Evolutionary conservation across 2,888 invertebrate genomes (phyloP).

Genomic region (Diaphora mendica): DNA sequence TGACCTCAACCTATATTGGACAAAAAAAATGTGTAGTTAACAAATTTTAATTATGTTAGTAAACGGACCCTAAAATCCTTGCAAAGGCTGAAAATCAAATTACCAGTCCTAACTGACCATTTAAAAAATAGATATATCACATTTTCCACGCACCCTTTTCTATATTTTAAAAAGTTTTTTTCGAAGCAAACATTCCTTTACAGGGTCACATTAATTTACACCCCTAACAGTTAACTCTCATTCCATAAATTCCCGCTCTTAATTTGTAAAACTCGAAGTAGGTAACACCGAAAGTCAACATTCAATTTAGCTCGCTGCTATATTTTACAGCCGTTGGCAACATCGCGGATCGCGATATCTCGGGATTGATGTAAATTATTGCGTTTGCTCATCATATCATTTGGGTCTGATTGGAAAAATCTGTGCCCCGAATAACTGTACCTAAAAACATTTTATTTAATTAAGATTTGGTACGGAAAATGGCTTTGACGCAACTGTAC

Average conservation of each 20-base stretch:
- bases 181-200: slow-evolving; percentile 17
- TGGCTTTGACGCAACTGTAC: not conserved
- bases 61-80: not conserved
- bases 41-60: not conserved
- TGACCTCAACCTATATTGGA: not conserved
- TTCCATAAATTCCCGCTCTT: slow-evolving; percentile 51
- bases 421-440: not conserved
- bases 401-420: slow-evolving; percentile 46
- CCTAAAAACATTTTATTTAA: not conserved
- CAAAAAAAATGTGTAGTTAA: not conserved
- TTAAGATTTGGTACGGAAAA: not conserved
- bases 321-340: slow-evolving; percentile 51
- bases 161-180: slow-evolving; percentile 10
- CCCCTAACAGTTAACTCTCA: slow-evolving; percentile 39
- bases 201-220: slow-evolving; percentile 41
- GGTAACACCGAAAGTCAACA: slow-evolving; percentile 50
- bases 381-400: slow-evolving; percentile 45
- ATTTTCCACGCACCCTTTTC: not conserved
- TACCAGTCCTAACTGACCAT: not conserved
- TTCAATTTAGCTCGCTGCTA: slow-evolving; percentile 47
- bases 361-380: slow-evolving; percentile 46
- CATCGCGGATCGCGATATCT: slow-evolving; percentile 35
- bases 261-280: slow-evolving; percentile 47
- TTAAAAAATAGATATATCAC: not conserved
- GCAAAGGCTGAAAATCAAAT: not conserved